phyloP scores from a whole-genome alignment of 2,888 invertebrate genomes.

The Pammene fasciana region DNA sequence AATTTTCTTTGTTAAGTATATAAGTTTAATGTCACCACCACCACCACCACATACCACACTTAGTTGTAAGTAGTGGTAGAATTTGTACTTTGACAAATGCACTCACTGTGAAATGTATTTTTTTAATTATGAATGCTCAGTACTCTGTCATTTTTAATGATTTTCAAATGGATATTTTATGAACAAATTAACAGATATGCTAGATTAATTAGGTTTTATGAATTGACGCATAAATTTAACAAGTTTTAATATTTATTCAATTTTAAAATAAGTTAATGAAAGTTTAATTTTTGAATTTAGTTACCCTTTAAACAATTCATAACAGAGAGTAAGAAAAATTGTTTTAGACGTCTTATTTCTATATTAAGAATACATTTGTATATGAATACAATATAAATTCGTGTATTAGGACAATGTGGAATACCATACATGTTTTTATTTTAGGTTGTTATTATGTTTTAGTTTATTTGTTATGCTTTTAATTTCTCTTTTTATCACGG shows the following conservation, averaged over 20 bases:
- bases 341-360: slow-evolving; percentile 3
- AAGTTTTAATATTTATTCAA: slow-evolving; percentile 9
- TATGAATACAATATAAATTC: slow-evolving; percentile 5
- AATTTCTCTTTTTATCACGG: slow-evolving; percentile 1
- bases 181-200: slow-evolving; percentile 6
- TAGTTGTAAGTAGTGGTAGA: slow-evolving; percentile 25
- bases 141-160: background rate
- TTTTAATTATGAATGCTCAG: slow-evolving; percentile 4
- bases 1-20: too few species aligned
- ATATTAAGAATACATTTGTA: background rate
- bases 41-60: too few species aligned
- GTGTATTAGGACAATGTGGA: slow-evolving; percentile 12
- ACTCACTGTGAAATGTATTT: slow-evolving; percentile 19
- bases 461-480: slow-evolving; percentile 31
- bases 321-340: slow-evolving; percentile 1
- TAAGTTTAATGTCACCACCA: background rate
- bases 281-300: slow-evolving; percentile 6
- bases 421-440: slow-evolving; percentile 28
- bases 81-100: slow-evolving; percentile 30
- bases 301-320: slow-evolving; percentile 10
- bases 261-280: background rate
- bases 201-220: slow-evolving; percentile 9
- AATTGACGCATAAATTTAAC: background rate
- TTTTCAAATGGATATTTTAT: slow-evolving; percentile 14
- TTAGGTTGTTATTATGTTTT: slow-evolving; percentile 39